These are phyloP conservation scores for Probaryconus sp. DNA, from an alignment of 1,140 invertebrate species.

Conservation along the genomic window DNA sequence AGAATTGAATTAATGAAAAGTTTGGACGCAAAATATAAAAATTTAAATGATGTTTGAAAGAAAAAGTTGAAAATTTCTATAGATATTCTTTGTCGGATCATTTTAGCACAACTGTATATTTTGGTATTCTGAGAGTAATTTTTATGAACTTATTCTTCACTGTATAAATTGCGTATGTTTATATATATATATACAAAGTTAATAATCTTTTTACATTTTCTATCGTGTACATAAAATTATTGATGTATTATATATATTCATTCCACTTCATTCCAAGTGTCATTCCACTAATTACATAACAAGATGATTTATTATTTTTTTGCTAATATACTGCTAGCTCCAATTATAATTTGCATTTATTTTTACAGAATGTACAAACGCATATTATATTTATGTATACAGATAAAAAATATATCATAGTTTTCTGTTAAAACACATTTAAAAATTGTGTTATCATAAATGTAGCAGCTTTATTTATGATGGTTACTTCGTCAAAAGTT, in stretches of 20 bases:
- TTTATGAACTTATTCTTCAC: background rate
- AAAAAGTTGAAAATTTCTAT: too few species aligned
- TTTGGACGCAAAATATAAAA: too few species aligned
- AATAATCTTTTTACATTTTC: background rate
- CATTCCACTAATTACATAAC: conserved; percentile 22
- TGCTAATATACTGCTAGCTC: background rate
- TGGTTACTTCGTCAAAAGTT: conserved; percentile 10
- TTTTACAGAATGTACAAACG: conserved; percentile 16
- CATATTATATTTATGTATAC: conserved; percentile 3
- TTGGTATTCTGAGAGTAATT: too few species aligned
- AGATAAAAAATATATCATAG: too few species aligned
- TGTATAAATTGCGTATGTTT: conserved; percentile 1
- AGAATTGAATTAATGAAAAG: too few species aligned
- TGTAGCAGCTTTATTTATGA: conserved; percentile 17
- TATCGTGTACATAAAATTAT: conserved; percentile 11
- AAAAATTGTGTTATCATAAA: background rate
- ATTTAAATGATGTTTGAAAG: too few species aligned
- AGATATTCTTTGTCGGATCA: too few species aligned
- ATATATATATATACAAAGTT: background rate
- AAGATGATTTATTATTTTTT: conserved; percentile 3
- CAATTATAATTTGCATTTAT: conserved; percentile 29
- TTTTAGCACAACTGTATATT: too few species aligned
- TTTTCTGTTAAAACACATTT: conserved; percentile 1
- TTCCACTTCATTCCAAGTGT: conserved; percentile 18
- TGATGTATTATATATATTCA: conserved; percentile 17